These are phyloP conservation scores for Netelia inedita DNA, from an alignment of 2,888 invertebrate genomes.

Conservation along the genomic window DNA sequence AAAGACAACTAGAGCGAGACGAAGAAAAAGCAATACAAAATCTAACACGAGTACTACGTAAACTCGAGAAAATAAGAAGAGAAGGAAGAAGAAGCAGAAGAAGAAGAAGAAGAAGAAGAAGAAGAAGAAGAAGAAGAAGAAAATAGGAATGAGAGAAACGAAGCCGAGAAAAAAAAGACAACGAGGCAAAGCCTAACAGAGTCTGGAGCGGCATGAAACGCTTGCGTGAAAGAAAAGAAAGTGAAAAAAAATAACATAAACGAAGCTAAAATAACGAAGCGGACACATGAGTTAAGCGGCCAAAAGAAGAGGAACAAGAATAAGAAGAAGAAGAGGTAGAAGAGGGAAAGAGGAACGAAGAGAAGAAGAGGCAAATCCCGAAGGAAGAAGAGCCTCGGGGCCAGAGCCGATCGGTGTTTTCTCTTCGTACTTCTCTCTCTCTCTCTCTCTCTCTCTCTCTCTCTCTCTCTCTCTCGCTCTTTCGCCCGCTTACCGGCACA, in stretches of 20 bases:
- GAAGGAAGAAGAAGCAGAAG: slow-evolving; percentile 56
- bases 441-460: slow-evolving; percentile 74
- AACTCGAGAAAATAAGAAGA: slow-evolving; percentile 49
- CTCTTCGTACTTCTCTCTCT: slow-evolving; percentile 74
- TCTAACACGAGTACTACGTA: slow-evolving; percentile 58
- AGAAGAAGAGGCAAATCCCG: slow-evolving; percentile 74
- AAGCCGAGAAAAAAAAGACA: not conserved
- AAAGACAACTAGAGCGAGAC: slow-evolving; percentile 63
- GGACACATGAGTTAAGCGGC: slow-evolving; percentile 63
- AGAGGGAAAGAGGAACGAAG: slow-evolving; percentile 62
- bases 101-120: slow-evolving; percentile 57
- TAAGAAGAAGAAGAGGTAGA: slow-evolving; percentile 63
- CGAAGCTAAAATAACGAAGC: slow-evolving; percentile 70
- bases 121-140: slow-evolving; percentile 58
- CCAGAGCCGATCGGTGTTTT: slow-evolving; percentile 68
- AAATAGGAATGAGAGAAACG: slow-evolving; percentile 27
- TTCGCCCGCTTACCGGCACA: slow-evolving; percentile 77
- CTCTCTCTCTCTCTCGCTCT: slow-evolving; percentile 72
- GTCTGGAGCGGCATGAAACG: slow-evolving; percentile 33
- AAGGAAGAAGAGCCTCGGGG: slow-evolving; percentile 73
- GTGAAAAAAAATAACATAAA: slow-evolving; percentile 64
- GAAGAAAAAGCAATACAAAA: slow-evolving; percentile 67
- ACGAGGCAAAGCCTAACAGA: slow-evolving; percentile 34
- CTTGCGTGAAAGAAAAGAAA: slow-evolving; percentile 45
- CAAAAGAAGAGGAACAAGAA: slow-evolving; percentile 47